Evolutionary conservation across 2,888 invertebrate species (phyloP), one percentile per base, ranked within the genome.

Genomic region (Tenthredo mesomela): DNA sequence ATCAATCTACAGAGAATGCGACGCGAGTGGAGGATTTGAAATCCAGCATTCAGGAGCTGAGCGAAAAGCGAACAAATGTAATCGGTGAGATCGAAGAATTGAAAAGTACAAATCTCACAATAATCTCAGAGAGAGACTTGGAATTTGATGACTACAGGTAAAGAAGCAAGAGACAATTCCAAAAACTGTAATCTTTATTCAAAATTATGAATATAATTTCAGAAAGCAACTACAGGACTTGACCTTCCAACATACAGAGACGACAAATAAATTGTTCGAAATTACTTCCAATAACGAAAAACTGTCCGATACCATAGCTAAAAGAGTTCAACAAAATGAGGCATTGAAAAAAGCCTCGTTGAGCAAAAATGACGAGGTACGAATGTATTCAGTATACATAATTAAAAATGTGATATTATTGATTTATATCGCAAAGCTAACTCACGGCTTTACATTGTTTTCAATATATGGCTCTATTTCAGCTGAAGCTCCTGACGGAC

Each of bases 281-380:
- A 15, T 61, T 12, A 80, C 18, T 12, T 58, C 58, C 33, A 82
- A 85, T 84, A 71, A 83, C n/a, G 84, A 87, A 54, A 65, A 21
- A 29, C 29, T 87, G 9, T 61, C 70, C 9, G 84, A 85, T 37
- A 85, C 21, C 50, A 58, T 86, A 54, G 40, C 84, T 6, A 75
- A 84, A 67, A 50, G 40, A 29, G 73, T 33, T 15, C 73, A 75
- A 15, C 15, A 54, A 40, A 84, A 77, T 21, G 71, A 84, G 29
- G 80, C 85, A 47, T 83, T 47, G 29, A 85, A 5, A 80, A 84
- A 61, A 85, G 84, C 61, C 73, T 88, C 37, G 86, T 75, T 43
- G 47, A 85, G 0, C 67, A 86, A 37, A 86, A 29, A 75, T 40
- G n/a, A 65, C 25, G 47, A 65, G 77, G 50, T 86, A 21, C 54